Percentiles rank a stretch among this genome's conserved stretches.
Evolutionary conservation across 2,888 invertebrate species (phyloP).

Genomic region (Napeogenes sylphis): DNA sequence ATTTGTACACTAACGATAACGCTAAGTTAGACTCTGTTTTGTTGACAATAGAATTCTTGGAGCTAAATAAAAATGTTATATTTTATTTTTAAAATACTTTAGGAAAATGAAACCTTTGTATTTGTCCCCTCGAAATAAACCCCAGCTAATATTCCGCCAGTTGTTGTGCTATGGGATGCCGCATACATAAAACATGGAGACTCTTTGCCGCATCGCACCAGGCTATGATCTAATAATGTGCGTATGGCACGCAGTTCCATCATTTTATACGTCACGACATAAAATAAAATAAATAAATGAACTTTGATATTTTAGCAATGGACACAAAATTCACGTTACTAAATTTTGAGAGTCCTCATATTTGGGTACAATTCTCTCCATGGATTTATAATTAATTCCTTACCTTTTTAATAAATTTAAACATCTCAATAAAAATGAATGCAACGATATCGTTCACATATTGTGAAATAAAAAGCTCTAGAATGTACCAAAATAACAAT

Average conservation of each 20-base stretch:
- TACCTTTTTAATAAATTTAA: slow-evolving; percentile 5
- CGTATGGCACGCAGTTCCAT: slow-evolving; percentile 37
- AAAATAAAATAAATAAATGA: neutral
- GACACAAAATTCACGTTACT: slow-evolving; percentile 45
- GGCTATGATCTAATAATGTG: slow-evolving; percentile 69
- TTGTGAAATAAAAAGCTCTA: no score
- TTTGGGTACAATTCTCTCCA: slow-evolving; percentile 59
- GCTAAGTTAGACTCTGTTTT: no score
- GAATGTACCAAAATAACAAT: no score
- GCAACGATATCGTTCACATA: no score
- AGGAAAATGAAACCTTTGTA: slow-evolving; percentile 22
- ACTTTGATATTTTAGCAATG: slow-evolving; percentile 34
- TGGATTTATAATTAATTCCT: slow-evolving; percentile 25
- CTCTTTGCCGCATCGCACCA: slow-evolving; percentile 58
- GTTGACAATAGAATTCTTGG: no score
- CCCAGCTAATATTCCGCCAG: slow-evolving; percentile 29
- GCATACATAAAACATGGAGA: slow-evolving; percentile 67
- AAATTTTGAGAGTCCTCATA: slow-evolving; percentile 53
- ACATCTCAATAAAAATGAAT: no score
- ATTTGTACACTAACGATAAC: slow-evolving; percentile 7
- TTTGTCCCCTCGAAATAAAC: slow-evolving; percentile 30
- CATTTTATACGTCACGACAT: slow-evolving; percentile 33
- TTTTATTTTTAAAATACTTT: neutral
- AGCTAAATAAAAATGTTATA: no score
- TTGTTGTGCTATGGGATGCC: slow-evolving; percentile 39